Conservation (phyloP, 1,140 invertebrate species). For the Aphelinus certus region DNA sequence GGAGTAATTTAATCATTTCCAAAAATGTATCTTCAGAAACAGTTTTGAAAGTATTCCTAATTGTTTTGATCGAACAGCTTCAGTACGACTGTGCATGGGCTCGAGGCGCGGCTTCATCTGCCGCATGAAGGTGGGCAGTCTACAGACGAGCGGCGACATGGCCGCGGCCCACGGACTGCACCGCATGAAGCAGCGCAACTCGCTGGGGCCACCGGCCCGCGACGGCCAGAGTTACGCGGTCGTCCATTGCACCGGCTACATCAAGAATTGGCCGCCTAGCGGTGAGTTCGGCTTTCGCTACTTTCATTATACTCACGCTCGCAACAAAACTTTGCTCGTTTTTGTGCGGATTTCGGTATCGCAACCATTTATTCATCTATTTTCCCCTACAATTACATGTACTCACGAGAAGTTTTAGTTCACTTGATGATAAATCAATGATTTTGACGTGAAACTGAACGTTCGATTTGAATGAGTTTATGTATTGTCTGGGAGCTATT, state of each 20-base stretch:
- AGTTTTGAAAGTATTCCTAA: constrained; percentile 48
- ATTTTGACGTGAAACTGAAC: too few relatives aligned
- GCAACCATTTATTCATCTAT: too few relatives aligned
- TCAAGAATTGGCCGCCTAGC: constrained; percentile 98
- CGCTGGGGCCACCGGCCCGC: constrained; percentile 84
- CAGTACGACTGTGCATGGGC: constrained; percentile 97
- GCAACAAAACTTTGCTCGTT: too few relatives aligned
- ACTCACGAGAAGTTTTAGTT: too few relatives aligned
- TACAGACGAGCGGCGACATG: constrained; percentile 79
- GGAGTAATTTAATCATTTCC: too few relatives aligned
- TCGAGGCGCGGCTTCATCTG: constrained; percentile 98
- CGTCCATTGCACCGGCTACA: constrained; percentile 99
- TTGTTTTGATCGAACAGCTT: constrained; percentile 71
- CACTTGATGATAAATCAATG: too few relatives aligned
- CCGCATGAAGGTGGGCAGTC: constrained; percentile 95
- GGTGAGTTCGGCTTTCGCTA: constrained; percentile 67
- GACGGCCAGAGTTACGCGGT: constrained; percentile 97
- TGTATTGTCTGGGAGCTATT: too few relatives aligned
- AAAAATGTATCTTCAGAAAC: neutral
- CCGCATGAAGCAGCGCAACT: constrained; percentile 90
- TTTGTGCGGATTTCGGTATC: too few relatives aligned
- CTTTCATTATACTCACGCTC: too few relatives aligned
- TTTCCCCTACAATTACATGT: too few relatives aligned
- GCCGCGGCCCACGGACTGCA: constrained; percentile 82
- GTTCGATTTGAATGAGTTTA: too few relatives aligned